Evolutionary conservation across 2,113 vertebrate species (phyloP).

Genomic region (Bambusicola thoracicus): DNA sequence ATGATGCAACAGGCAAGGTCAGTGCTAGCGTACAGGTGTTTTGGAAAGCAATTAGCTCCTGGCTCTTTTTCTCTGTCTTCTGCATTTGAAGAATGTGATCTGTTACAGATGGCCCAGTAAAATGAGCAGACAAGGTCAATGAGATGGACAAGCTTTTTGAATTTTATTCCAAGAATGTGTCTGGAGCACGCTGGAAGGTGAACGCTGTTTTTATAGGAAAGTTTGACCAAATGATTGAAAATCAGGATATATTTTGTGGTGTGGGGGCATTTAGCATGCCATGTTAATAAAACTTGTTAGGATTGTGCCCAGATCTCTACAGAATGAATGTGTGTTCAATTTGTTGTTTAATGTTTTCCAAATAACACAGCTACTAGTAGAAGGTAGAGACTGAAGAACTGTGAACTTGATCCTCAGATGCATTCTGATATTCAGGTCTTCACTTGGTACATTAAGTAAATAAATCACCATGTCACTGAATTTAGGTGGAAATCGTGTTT

Average conservation of each 20-base stretch:
- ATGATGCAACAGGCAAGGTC: not conserved
- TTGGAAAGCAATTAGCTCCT: not conserved
- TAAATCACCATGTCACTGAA: not conserved
- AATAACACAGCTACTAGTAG: not conserved
- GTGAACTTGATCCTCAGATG: not conserved
- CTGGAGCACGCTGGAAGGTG: not conserved
- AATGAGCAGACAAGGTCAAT: not conserved
- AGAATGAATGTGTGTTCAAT: not conserved
- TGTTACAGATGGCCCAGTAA: not conserved
- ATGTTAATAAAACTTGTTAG: not conserved
- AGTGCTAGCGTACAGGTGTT: not conserved
- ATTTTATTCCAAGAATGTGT: not conserved
- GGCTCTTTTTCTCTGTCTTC: not conserved
- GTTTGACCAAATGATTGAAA: not conserved
- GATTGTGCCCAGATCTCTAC: not conserved
- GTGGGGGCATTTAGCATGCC: not conserved
- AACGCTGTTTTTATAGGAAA: not conserved
- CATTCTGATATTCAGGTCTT: not conserved
- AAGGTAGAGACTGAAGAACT: not conserved
- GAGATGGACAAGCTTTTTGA: not conserved
- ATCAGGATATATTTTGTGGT: not conserved
- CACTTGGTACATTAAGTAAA: not conserved
- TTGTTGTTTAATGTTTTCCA: not conserved
- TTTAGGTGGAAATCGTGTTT: not conserved
- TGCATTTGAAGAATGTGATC: not conserved